Evolutionary conservation across 2,113 vertebrate genomes (phyloP).

Genomic region (Oenanthe melanoleuca): DNA sequence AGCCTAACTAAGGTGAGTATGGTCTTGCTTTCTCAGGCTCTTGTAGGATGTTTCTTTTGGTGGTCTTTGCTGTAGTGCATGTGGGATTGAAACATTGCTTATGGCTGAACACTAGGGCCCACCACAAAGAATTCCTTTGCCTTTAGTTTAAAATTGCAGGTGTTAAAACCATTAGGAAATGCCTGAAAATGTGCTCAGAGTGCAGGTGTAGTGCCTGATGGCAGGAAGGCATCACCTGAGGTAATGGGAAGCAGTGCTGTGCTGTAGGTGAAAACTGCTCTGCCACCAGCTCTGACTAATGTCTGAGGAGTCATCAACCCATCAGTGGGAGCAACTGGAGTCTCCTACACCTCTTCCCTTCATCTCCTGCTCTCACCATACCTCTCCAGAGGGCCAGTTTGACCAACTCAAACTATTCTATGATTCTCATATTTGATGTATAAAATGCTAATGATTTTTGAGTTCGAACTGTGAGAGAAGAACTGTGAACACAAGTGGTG

Average conservation of each 20-base stretch:
- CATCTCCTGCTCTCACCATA: background rate
- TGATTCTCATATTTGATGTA: background rate
- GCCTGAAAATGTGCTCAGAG: background rate
- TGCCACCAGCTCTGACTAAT: background rate
- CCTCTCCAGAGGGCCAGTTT: background rate
- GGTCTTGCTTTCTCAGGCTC: background rate
- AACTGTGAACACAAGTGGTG: background rate
- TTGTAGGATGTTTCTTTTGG: background rate
- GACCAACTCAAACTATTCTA: background rate
- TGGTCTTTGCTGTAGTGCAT: background rate
- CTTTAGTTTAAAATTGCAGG: background rate
- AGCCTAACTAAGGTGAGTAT: background rate
- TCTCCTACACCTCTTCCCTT: background rate
- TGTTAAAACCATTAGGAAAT: background rate
- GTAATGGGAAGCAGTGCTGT: background rate
- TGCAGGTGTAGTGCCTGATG: background rate
- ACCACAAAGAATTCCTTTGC: background rate
- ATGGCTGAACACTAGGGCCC: background rate
- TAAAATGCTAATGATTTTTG: background rate
- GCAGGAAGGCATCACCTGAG: background rate
- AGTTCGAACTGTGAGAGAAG: background rate
- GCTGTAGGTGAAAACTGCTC: background rate
- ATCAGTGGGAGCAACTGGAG: background rate
- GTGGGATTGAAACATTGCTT: background rate
- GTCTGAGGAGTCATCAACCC: background rate